Base-by-base conservation (phyloP, 2,888 invertebrate species). In the Ectemnius continuus region DNA sequence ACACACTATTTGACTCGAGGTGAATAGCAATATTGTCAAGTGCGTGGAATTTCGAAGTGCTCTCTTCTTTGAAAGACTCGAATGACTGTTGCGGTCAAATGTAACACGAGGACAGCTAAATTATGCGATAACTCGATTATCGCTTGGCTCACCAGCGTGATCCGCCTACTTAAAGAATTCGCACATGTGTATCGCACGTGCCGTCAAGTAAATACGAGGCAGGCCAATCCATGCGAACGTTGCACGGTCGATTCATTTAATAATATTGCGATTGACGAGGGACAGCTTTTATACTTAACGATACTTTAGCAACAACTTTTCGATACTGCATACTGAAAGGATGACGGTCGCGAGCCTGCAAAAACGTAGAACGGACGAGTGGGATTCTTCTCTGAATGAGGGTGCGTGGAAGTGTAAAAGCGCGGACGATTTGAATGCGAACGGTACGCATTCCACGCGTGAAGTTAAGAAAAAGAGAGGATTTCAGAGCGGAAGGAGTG, bases 401-500 rank as follows among this genome's bases (percentile, higher is more conserved):
- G 14, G 6, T 16, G 36, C 36, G 36, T 36, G 47, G 6, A 36
- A 48, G 16, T 58, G 48, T 56, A 52, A 62, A 46, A 56, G 11
- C 58, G 11, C 58, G 73, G 65, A 18, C 61, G 57, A 48, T 26
- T 36, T 45, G 65, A 59, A n/a, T 18, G 67, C 60, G 65, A 77
- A 66, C 72, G 77, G 76, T 77, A 66, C 63, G 65, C 52, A 36
- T 47, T 70, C 64, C 69, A 56, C 47, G 20, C 23, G 69, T 67
- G 73, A 60, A 75, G 69, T 57, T 23, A 59, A 73, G 66, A 76
- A 64, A 80, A 75, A 73, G 52, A 52, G 71, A 70, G 28, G 67
- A 74, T 75, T 71, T 61, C 59, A 67, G 71, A 68, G 70, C 66
- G 67, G 74, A 78, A 74, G 64, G 64, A 74, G 58, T n/a, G 36